These are phyloP conservation scores for Scolanthus callimorphus DNA, from an alignment of 92 coral and sea anemone genomes.

Conservation along the genomic window DNA sequence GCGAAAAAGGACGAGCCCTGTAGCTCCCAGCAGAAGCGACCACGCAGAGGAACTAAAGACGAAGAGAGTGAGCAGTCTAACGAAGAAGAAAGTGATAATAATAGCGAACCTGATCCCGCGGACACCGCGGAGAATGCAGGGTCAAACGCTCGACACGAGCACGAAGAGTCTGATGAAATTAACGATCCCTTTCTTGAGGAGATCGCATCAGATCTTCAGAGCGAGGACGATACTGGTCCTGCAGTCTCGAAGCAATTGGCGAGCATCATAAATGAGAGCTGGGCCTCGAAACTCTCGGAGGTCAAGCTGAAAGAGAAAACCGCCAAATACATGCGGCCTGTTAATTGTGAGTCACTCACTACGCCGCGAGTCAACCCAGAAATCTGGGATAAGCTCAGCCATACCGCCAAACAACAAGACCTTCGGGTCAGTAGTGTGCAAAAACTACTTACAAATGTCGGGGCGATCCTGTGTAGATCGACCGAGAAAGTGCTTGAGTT, in stretches of 20 bases:
- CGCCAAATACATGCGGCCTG: constrained; percentile 39
- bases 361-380: constrained; percentile 44
- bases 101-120: no score
- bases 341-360: constrained; percentile 18
- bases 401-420: constrained; percentile 13
- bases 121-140: no score
- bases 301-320: constrained; percentile 33
- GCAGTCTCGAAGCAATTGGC: constrained; percentile 9
- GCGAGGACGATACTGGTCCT: constrained; percentile 4
- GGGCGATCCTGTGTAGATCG: constrained; percentile 1
- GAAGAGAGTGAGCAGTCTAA: no score
- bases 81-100: no score
- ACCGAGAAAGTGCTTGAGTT: no score
- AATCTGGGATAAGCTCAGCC: constrained; percentile 37
- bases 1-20: no score
- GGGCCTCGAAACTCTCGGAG: constrained; percentile 41
- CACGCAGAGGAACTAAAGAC: no score
- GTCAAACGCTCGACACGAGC: constrained; percentile 20
- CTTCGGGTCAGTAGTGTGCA: constrained; percentile 8
- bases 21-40: no score
- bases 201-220: constrained; percentile 8
- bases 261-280: constrained; percentile 19
- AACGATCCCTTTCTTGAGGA: constrained; percentile 6
- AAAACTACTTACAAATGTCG: not conserved
- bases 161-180: no score